Percentiles rank a stretch among this genome's conserved stretches.
Evolutionary conservation across 2,888 invertebrate genomes (phyloP).

Genomic region (Panorpa germanica): DNA sequence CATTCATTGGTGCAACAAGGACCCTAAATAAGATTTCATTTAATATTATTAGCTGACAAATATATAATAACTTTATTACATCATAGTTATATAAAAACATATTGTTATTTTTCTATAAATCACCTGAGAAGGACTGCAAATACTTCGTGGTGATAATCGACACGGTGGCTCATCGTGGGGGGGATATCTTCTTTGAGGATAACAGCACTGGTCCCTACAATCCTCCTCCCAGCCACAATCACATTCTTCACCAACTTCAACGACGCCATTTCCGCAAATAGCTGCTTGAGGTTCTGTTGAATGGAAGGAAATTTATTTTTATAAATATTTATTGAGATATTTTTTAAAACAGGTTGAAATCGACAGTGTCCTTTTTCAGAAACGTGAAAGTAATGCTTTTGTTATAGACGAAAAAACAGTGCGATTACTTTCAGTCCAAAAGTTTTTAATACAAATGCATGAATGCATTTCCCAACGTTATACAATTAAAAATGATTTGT

Average conservation of each 20-base stretch:
- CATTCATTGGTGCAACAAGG: conserved; percentile 89
- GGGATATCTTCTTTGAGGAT: conserved; percentile 69
- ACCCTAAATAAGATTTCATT: conserved; percentile 41
- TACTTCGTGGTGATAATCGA: conserved; percentile 59
- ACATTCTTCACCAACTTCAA: conserved; percentile 92
- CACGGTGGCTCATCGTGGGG: conserved; percentile 67
- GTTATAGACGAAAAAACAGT: no score
- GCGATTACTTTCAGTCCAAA: no score
- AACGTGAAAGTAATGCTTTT: no score
- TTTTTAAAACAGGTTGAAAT: no score
- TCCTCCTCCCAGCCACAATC: conserved; percentile 98
- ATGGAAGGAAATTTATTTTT: no score
- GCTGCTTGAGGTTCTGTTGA: conserved; percentile 71
- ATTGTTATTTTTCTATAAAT: conserved; percentile 10
- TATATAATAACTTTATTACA: conserved; percentile 4
- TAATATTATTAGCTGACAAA: conserved; percentile 14
- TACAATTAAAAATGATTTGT: no score
- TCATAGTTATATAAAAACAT: conserved; percentile 2
- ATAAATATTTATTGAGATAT: no score
- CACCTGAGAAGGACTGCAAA: conserved; percentile 70
- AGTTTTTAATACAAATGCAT: no score
- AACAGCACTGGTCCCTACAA: conserved; percentile 86
- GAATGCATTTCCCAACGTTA: no score
- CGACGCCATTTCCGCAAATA: conserved; percentile 96
- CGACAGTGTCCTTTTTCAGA: no score